phyloP scores from a whole-genome alignment of 2,888 invertebrate species.

The Catocala nupta region DNA sequence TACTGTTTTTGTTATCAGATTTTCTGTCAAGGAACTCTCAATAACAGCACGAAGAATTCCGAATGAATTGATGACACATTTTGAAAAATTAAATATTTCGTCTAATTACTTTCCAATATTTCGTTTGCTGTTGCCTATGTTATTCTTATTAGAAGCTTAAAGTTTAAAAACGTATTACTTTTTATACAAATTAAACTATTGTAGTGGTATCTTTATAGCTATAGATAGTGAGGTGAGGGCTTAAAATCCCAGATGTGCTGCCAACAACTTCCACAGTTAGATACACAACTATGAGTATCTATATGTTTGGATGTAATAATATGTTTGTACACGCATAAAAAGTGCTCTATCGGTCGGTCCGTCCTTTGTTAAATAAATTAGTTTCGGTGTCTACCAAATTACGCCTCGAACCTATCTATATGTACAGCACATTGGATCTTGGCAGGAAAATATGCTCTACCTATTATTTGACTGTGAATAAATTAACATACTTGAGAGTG shows the following conservation, averaged over 20 bases:
- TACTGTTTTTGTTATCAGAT: no score
- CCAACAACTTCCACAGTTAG: conserved; percentile 12
- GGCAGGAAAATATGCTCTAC: conserved; percentile 84
- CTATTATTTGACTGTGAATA: conserved; percentile 80
- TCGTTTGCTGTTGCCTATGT: no score
- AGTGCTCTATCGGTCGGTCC: conserved; percentile 83
- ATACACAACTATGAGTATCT: conserved; percentile 51
- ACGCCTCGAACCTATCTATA: conserved; percentile 85
- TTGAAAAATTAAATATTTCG: no score
- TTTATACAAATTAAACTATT: no score
- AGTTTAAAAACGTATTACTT: no score
- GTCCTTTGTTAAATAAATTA: conserved; percentile 88
- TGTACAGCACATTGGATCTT: conserved; percentile 78
- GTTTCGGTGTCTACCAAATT: conserved; percentile 88
- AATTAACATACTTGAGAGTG: conserved; percentile 80
- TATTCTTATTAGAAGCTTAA: no score
- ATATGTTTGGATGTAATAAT: conserved; percentile 69
- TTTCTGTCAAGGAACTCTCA: no score
- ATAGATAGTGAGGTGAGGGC: no score
- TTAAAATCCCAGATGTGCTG: neutral
- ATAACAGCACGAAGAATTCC: no score
- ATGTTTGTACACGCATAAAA: conserved; percentile 84
- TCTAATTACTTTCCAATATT: no score
- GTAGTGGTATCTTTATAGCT: no score
- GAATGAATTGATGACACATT: no score